Base-by-base conservation (phyloP, 2,888 invertebrate species). In the Podabrus alpinus region DNA sequence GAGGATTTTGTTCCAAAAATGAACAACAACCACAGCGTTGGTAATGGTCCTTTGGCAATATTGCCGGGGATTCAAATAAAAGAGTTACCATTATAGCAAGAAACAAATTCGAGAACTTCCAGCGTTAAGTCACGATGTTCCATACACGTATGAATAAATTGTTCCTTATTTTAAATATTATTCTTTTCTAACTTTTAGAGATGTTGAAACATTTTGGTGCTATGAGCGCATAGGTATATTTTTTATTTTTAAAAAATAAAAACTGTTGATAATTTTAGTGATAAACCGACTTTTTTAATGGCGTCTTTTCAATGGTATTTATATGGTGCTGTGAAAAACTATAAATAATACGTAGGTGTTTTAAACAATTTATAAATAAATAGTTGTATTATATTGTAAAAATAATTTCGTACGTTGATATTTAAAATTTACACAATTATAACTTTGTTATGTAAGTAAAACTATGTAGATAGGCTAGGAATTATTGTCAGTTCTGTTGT, bases 11-110 rank as follows among this genome's bases (percentile, higher is more conserved):
- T 83, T 66, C 83, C 82, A 15, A 87, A 86, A 79, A 82, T 86
- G 9, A 87, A 86, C 80, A 87, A 87, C 80, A 87, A 87, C 72
- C 84, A 83, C 79, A 85, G 83, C 75, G 83, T 86, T 11, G 84
- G 84, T 10, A 87, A 87, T 71, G 87, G 87, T 7, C 87, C 87
- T 7, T 80, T 86, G 16, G 79, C 83, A 15, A 75, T 85, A 9
- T 77, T 84, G 24, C 84, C 86, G 19, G 77, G 81, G 15, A 78
- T 80, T 7, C 85, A 84, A 79, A 83, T 85, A 64, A 86, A 86
- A 66, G 86, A 87, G 73, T 80, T 84, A 17, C 77, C 84, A 0
- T 87, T 87, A 86, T 87, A 88, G 87, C 87, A 87, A 79, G 81
- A 81, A 67, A 69, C 76, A 11, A 76, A 78, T 16, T 74, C 80